Conservation (phyloP, 2,797 vertebrate genomes). For the Perdix hodgsoniae region DNA sequence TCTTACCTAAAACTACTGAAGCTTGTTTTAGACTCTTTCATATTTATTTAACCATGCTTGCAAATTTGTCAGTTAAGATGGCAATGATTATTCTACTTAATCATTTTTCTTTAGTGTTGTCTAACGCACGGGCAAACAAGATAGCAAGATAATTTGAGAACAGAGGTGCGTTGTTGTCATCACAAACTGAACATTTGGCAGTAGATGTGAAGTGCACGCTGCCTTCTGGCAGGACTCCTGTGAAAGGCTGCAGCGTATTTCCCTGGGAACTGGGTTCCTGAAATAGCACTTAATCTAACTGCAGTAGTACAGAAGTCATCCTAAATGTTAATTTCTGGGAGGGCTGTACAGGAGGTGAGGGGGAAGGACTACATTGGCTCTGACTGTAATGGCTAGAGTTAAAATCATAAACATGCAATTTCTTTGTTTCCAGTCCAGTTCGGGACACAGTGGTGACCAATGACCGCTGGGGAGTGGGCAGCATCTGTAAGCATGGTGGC, state of each 20-base stretch:
- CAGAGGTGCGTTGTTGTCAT: neutral
- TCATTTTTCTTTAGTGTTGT: neutral
- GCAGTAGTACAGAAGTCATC: neutral
- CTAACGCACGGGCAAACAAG: neutral
- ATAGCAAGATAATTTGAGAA: neutral
- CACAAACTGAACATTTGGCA: neutral
- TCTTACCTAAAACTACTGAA: neutral
- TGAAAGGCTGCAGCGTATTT: neutral
- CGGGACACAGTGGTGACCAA: slow-evolving; percentile 93
- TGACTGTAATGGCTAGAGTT: fast-evolving
- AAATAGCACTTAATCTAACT: neutral
- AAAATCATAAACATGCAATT: neutral
- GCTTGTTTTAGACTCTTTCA: neutral
- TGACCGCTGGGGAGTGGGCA: slow-evolving; percentile 91
- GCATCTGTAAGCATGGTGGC: slow-evolving; percentile 91
- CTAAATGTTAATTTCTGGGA: neutral
- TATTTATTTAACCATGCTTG: neutral
- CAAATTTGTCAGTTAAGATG: neutral
- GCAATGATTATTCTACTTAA: neutral
- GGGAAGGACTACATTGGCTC: neutral
- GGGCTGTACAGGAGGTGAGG: neutral
- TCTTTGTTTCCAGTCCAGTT: slow-evolving; percentile 87
- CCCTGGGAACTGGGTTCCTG: neutral
- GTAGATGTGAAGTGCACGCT: neutral
- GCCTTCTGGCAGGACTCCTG: neutral